phyloP scores from a whole-genome alignment of 2,113 vertebrate genomes.

The Amazona vittata region DNA sequence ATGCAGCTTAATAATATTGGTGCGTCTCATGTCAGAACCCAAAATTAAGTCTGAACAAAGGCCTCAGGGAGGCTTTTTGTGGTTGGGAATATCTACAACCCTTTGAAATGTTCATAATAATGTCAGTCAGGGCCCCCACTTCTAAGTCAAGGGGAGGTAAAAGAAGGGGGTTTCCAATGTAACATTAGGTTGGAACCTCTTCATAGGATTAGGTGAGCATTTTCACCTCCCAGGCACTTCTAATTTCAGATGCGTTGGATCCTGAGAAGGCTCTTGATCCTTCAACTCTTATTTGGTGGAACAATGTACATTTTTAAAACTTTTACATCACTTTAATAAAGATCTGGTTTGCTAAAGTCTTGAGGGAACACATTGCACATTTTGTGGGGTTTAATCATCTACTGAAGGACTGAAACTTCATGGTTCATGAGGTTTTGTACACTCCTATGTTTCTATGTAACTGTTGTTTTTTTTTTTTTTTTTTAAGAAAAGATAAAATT shows the following conservation, averaged over 20 bases:
- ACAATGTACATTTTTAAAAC: not conserved
- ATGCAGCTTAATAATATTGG: not conserved
- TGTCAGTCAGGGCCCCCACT: not conserved
- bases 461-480: not conserved
- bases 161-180: not conserved
- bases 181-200: not conserved
- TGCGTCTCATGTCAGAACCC: not conserved
- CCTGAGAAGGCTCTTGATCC: not conserved
- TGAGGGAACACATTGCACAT: not conserved
- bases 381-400: not conserved
- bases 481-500: not conserved
- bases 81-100: not conserved
- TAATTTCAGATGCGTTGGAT: not conserved
- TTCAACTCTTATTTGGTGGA: not conserved
- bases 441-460: not conserved
- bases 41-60: not conserved
- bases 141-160: not conserved
- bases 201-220: not conserved
- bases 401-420: not conserved
- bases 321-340: not conserved
- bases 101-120: not conserved
- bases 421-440: not conserved
- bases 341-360: not conserved
- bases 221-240: not conserved
- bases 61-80: not conserved